phyloP scores from a whole-genome alignment of 2,797 vertebrate genomes.

The Anableps anableps region DNA sequence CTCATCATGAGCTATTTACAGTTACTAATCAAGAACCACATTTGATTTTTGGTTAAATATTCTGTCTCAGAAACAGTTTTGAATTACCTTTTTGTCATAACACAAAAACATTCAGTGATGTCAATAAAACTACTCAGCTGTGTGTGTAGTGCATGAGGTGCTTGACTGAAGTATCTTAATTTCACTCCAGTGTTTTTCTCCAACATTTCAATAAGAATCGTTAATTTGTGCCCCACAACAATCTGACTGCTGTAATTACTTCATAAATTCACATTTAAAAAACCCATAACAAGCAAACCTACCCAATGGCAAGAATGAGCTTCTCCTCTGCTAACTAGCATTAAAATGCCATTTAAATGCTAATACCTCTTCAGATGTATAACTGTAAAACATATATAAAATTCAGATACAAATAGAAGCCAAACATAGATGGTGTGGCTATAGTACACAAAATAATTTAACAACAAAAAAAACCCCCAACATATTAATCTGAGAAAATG shows the following conservation, averaged over 20 bases:
- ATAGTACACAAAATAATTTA: background rate
- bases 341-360: conserved; percentile 27
- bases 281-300: conserved; percentile 12
- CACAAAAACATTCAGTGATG: conserved; percentile 18
- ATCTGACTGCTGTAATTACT: conserved; percentile 22
- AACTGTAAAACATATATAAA: conserved; percentile 15
- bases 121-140: conserved; percentile 4
- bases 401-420: conserved; percentile 1
- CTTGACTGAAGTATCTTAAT: conserved; percentile 1
- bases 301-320: conserved; percentile 16
- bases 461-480: background rate
- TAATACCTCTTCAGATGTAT: conserved; percentile 24
- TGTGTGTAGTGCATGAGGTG: background rate
- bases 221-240: conserved; percentile 4
- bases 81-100: background rate
- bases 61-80: background rate
- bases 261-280: conserved; percentile 13
- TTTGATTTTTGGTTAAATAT: background rate
- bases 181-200: conserved; percentile 4
- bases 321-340: conserved; percentile 15
- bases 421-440: background rate
- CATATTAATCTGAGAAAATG: background rate
- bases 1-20: background rate
- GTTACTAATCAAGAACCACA: background rate
- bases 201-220: background rate